Base-by-base conservation (phyloP, 1,140 invertebrate genomes). In the Achatina immaculata region DNA sequence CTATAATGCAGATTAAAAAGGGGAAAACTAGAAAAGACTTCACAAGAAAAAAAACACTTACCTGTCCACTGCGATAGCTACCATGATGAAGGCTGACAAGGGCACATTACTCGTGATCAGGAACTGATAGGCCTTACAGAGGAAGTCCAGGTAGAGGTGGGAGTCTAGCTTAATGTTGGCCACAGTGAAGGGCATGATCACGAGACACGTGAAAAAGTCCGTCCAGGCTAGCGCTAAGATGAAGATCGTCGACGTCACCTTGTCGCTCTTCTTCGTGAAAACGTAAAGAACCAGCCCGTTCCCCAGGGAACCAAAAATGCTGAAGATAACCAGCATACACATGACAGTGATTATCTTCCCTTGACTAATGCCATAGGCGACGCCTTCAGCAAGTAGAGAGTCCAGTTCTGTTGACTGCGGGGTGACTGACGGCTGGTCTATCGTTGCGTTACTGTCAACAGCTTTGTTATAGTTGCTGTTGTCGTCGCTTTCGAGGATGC, bases 31-130 rank as follows among this genome's bases (percentile, higher is more conserved):
- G 43, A 6, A 45, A 7, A 7, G 43, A 16, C 43, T 45, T 45
- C 6, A 68, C 28, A 40, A 4, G 36, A 36, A 24, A 34, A 68
- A 6, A n/a, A 42, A n/a, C 36, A 40, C 51, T 62, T 38, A 76
- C 74, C 90, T 83, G 83, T 91, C 90, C 71, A 90, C 87, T 7
- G 90, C 90, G n/a, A 91, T 90, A 36, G 88, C 88, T 16, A 90
- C 88, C 90, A 91, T 91, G 48, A 91, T 88, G 72, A 91, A 88
- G 16, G 89, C 86, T 24, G 89, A 88, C 82, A 89, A 89, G 0
- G 89, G 90, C 0, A 91, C 86, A 45, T 87, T 90, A 24, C 86
- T 89, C 1, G 88, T 90, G 43, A 89, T 89, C 9, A 90, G 80
- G 79, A 91, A 91, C 14, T 87, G 83, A 71, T 89, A 91, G 21